Evolutionary conservation across 2,888 invertebrate species (phyloP), one percentile per base, ranked within the genome.

Genomic region (Pristionchus arcanus): DNA sequence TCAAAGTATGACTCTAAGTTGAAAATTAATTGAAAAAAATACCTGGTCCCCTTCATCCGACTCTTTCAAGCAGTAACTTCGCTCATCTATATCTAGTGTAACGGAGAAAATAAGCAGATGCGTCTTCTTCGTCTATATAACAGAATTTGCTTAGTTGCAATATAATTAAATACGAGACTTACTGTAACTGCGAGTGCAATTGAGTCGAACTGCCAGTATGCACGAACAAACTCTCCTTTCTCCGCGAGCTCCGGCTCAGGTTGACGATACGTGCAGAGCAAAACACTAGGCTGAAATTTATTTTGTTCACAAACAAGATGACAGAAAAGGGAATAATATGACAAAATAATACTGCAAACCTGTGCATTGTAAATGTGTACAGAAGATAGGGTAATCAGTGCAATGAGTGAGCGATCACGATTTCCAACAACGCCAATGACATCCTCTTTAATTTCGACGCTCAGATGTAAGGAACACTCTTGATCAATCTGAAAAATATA

Each of bases 191-290:
- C 94, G 42, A 95, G 91, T 25, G 93, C 92, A 11, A 90, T 83
- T 1, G 94, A 93, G 90, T 95, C 94, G 77, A 91, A 93, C 81
- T 93, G 91, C 95, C 95, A 95, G 77, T 92, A 93, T n/a, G 93
- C 87, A 16, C 92, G 91, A 71, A 90, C 90, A 59, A 92, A 91
- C 68, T 53, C 74, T 81, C 94, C 94, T 59, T 91, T 90, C 81
- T 94, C 94, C 9, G n/a, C 34, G 21, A 94, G 89, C 42, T 94
- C 94, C 7, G 89, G 77, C n/a, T 91, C 91, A 16, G 91, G 74
- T 25, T 94, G 91, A 21, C 91, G 90, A 34, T 93, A 91, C 2
- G 91, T 90, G 90, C 93, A 94, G 9, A 94, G 91, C 7, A 94
- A 89, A n/a, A 95, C 89, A 74, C 92, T 93, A 4, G 94, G 94